Evolutionary conservation across 2,113 vertebrate genomes (phyloP), one percentile per base, ranked within the genome.

Genomic region (Cephalopholis sonnerati): DNA sequence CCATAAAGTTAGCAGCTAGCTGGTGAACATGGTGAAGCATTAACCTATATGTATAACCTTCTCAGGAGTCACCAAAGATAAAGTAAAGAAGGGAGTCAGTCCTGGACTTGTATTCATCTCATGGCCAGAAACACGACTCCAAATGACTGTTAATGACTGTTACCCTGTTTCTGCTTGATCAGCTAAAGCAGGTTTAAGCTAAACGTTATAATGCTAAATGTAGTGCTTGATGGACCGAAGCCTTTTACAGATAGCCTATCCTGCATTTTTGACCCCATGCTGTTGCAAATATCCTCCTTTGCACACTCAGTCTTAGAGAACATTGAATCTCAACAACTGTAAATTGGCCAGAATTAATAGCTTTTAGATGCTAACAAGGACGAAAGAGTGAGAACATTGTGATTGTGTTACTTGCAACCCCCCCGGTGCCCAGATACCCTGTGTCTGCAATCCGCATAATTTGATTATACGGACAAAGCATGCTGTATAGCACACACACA

Each of bases 301-400:
- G n/a, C 53, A 44, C 15, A 16, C 41, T 44, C 41, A 44, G 11
- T 44, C 11, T 11, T 2, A 44, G 41, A 44, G 41, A 44, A 44
- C 41, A 44, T 20, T 73, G 5, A 73, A 27, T 74, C 25, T 27
- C 58, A 44, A 5, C 70, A 72, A 12, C 17, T 3, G 18, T 48
- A 53, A 57, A 79, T 24, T 63, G 29, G 48, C 15, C 58, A 59
- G 46, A 29, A 63, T 69, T 41, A 50, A 74, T 36, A 57, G 48
- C 9, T 48, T 44, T 71, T 50, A 32, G 4, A 68, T 51, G 17
- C 51, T 55, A 66, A 76, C 75, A 50, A 59, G 53, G 25, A 67
- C 63, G 46, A 36, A 39, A 58, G 75, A 76, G 10, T 16, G 29
- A 25, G 5, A 55, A 46, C 25, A 2, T 2, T 46, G 50, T 66